Evolutionary conservation across 2,888 invertebrate genomes (phyloP).

Genomic region (Carabus problematicus): DNA sequence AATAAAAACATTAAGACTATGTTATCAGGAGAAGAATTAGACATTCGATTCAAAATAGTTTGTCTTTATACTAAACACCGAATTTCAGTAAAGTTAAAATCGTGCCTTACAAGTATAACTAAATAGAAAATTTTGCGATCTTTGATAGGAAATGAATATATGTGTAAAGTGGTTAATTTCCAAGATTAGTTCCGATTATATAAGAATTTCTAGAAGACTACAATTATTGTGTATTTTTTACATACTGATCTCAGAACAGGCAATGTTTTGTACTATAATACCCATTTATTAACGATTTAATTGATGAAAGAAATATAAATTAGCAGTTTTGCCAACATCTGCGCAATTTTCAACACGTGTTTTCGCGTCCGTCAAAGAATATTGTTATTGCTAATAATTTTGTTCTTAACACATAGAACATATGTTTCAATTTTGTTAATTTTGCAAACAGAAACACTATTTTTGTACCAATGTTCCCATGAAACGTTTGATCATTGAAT

Average conservation of each 20-base stretch:
- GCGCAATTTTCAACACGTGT: constrained; percentile 4
- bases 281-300: constrained; percentile 2
- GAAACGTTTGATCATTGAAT: background rate
- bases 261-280: constrained; percentile 5
- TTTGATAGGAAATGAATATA: background rate
- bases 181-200: background rate
- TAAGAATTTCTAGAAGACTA: background rate
- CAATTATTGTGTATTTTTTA: too few relatives aligned
- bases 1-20: too few relatives aligned
- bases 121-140: too few relatives aligned
- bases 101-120: background rate
- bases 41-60: too few relatives aligned
- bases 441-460: background rate
- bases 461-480: too few relatives aligned
- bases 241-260: background rate
- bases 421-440: background rate
- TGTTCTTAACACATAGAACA: background rate
- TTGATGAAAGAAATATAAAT: constrained; percentile 16
- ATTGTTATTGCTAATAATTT: constrained; percentile 1
- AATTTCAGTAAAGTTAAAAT: too few relatives aligned
- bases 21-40: too few relatives aligned
- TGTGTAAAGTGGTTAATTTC: background rate
- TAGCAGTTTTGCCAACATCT: constrained; percentile 16
- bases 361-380: background rate
- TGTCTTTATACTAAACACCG: too few relatives aligned